Conservation (phyloP, 2,113 vertebrate genomes). For the Amphiprion percula region DNA sequence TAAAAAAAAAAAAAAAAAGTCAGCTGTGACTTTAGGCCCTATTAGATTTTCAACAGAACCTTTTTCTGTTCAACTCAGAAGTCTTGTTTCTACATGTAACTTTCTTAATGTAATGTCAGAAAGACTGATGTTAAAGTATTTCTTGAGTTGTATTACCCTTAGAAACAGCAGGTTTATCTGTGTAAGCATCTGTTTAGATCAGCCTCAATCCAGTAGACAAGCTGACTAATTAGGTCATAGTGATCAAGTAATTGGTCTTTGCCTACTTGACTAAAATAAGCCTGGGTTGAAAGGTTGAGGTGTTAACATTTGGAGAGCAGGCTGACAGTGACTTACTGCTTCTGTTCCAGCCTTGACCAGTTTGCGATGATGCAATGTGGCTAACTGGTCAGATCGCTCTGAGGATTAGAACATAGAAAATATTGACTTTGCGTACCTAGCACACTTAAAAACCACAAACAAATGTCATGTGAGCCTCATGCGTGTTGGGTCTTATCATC, state of each 20-base stretch:
- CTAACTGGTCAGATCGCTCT: slow-evolving; percentile 4
- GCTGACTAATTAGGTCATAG: slow-evolving; percentile 67
- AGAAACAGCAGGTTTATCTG: slow-evolving; percentile 4
- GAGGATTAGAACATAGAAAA: slow-evolving; percentile 15
- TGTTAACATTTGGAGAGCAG: slow-evolving; percentile 31
- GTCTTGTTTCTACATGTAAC: no score
- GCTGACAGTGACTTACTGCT: neutral
- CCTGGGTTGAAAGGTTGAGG: slow-evolving; percentile 36
- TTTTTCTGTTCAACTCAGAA: no score
- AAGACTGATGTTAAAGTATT: no score
- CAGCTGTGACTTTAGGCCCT: no score
- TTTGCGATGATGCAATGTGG: slow-evolving; percentile 28
- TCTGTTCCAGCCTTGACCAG: neutral
- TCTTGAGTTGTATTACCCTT: neutral
- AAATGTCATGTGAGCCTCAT: slow-evolving; percentile 21
- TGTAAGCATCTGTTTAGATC: slow-evolving; percentile 6
- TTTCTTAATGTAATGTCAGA: no score
- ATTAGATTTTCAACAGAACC: no score
- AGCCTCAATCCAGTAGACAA: slow-evolving; percentile 8
- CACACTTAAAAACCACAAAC: slow-evolving; percentile 43
- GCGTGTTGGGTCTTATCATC: slow-evolving; percentile 7
- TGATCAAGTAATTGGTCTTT: slow-evolving; percentile 78
- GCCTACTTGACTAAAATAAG: slow-evolving; percentile 64
- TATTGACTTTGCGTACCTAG: slow-evolving; percentile 17
- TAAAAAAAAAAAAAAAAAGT: neutral